A percentile compares a stretch with the other conserved stretches of the same genome.
phyloP scores from a whole-genome alignment of 2,113 vertebrate genomes.

The Osmerus mordax region DNA sequence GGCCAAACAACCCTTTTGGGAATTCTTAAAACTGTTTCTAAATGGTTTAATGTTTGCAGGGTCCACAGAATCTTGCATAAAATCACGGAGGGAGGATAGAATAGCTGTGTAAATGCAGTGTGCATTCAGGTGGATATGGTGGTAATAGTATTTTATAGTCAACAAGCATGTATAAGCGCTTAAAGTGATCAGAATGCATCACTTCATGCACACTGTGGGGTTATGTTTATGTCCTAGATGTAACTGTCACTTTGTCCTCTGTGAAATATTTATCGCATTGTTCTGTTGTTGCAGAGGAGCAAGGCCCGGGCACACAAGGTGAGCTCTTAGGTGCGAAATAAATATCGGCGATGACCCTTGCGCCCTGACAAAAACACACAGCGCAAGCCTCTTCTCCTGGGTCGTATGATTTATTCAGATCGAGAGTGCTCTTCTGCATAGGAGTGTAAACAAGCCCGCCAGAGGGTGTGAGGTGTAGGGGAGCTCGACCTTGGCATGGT shows the following conservation, averaged over 20 bases:
- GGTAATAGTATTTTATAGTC: too few relatives aligned
- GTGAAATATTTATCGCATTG: not conserved
- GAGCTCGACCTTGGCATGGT: not conserved
- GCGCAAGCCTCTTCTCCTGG: conserved; percentile 36
- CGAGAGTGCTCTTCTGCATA: conserved; percentile 16
- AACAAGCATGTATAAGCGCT: too few relatives aligned
- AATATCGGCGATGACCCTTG: conserved; percentile 19
- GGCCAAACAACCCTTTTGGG: too few relatives aligned
- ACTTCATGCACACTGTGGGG: too few relatives aligned
- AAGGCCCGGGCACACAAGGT: not conserved
- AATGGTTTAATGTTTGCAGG: too few relatives aligned
- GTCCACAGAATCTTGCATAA: too few relatives aligned
- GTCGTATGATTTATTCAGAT: conserved; percentile 51
- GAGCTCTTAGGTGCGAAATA: too few relatives aligned
- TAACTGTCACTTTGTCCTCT: conserved; percentile 21
- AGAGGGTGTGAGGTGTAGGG: not conserved
- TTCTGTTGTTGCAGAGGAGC: not conserved
- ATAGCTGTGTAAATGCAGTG: too few relatives aligned
- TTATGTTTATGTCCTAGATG: not conserved
- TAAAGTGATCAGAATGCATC: too few relatives aligned
- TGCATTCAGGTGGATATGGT: too few relatives aligned
- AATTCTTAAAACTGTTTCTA: too few relatives aligned
- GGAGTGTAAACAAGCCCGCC: conserved; percentile 25
- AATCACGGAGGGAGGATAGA: too few relatives aligned
- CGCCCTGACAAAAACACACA: conserved; percentile 22